Conservation (phyloP, 2,797 vertebrate genomes). For the Emys orbicularis region DNA sequence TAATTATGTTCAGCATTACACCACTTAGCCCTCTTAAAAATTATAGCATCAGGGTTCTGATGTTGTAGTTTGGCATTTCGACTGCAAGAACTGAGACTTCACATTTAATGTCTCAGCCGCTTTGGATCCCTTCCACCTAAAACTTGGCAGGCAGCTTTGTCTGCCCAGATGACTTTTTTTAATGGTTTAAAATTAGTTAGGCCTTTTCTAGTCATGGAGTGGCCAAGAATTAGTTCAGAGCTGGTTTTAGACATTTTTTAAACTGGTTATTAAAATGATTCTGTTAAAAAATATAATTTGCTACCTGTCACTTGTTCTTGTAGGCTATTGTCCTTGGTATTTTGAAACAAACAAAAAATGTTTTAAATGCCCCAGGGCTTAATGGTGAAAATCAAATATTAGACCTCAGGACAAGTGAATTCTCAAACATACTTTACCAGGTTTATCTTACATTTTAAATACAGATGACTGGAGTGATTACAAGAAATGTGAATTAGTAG, state of each 20-base stretch:
- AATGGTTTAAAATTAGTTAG: constrained; percentile 69
- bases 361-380: not conserved
- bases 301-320: constrained; percentile 18
- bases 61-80: constrained; percentile 75
- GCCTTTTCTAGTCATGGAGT: constrained; percentile 58
- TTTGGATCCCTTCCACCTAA: constrained; percentile 76
- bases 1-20: constrained; percentile 65
- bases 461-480: not conserved
- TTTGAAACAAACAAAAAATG: not conserved
- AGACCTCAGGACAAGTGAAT: not conserved
- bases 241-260: constrained; percentile 49
- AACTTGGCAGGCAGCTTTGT: constrained; percentile 73
- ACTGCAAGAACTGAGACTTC: constrained; percentile 66
- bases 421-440: constrained; percentile 12
- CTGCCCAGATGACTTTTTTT: constrained; percentile 66
- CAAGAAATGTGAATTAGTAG: not conserved
- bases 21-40: constrained; percentile 76
- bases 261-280: constrained; percentile 44
- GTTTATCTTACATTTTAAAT: not conserved
- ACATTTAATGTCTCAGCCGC: constrained; percentile 71
- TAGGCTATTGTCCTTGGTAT: not conserved
- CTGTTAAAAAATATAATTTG: not conserved
- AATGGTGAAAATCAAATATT: constrained; percentile 29
- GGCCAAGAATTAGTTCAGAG: constrained; percentile 61
- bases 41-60: constrained; percentile 63